Evolutionary conservation across 2,888 invertebrate species (phyloP), one percentile per base, ranked within the genome.

Genomic region (Torymus aiolomorphi): DNA sequence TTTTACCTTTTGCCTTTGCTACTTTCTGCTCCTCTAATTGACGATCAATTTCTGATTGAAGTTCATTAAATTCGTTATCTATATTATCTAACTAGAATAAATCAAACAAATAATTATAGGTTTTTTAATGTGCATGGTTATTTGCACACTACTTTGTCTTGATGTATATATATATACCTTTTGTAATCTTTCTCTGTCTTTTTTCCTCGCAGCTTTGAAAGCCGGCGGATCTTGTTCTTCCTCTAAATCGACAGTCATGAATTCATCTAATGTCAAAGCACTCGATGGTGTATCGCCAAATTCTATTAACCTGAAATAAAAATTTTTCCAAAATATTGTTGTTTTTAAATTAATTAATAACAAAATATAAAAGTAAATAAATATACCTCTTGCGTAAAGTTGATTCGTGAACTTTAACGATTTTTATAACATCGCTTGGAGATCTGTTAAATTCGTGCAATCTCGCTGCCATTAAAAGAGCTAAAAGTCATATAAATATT

Each of bases 271-370:
- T 0, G 99, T 98, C 73, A 99, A 91, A 11, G 96, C 95, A 87
- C 98, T 97, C 13, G 98, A 97, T 0, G 99, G 98, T 0, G 99
- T 99, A 85, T 97, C 97, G 0, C 97, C 97, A 90, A 99, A 99
- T 91, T 99, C 99, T 49, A 96, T 93, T 57, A 99, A 92, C 80
- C 96, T 93, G 78, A 2, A 78, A 75, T 54, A 20, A 49, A 16
- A 13, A 14, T 5, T 63, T 62, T 24, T 24, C 2, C 3, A 24
- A 24, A 24, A 2, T 3, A 24, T 24, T 24, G 2, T 3, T 24
- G 2, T 24, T 24, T 2, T 24, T 2, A 13, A 10, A 42, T 56
- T 63, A 13, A 42, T 65, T 18, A 18, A 52, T 14, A 56, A 54
- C 18, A 14, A 56, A 52, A 63, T 24, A 42, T 65, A 51, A 12